Base-by-base conservation (phyloP, 2,888 invertebrate genomes). In the Eurytoma californica region DNA sequence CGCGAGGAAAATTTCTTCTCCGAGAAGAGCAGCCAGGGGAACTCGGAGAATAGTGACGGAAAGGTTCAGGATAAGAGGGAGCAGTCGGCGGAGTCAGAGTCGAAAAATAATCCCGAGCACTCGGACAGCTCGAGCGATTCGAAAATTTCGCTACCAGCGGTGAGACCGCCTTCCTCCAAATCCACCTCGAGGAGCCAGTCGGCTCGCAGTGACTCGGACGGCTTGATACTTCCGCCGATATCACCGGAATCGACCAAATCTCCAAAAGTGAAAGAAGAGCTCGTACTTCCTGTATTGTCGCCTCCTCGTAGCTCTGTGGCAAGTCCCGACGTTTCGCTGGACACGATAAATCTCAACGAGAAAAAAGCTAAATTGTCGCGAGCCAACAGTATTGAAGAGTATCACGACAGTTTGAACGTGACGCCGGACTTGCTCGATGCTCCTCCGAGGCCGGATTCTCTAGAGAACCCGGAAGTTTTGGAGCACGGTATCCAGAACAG, bases 341-440 rank as follows among this genome's bases (percentile, higher is more conserved):
- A 58, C 1, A 5, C 30, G 0, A 51, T 24, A n/a, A 53, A 63
- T 49, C 13, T 3, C 0, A 51, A 53, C 3, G 74, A 57, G 1
- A 72, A 67, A 9, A 74, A 55, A 9, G 16, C 9, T 58, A 82
- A 24, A 66, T 75, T n/a, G 72, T 75, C 28, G 68, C 68, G 28
- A 55, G 78, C 69, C 65, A 83, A 58, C 73, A 79, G 60, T 47
- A 65, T 61, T 0, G 84, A 86, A 61, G 82, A 81, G 88, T 93
- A 92, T 89, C 92, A 85, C 86, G 92, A 86, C 90, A 93, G 90
- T 90, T 91, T 81, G 90, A 88, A 88, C 63, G 86, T 86, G 0
- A 86, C 87, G 3, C 86, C 88, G 5, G 87, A 87, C 18, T 80
- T 77, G 2, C 12, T 61, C 0, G 84, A 86, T 24, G 30, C 75